Conservation (phyloP, 2,888 invertebrate species). For the Euphydryas editha region DNA sequence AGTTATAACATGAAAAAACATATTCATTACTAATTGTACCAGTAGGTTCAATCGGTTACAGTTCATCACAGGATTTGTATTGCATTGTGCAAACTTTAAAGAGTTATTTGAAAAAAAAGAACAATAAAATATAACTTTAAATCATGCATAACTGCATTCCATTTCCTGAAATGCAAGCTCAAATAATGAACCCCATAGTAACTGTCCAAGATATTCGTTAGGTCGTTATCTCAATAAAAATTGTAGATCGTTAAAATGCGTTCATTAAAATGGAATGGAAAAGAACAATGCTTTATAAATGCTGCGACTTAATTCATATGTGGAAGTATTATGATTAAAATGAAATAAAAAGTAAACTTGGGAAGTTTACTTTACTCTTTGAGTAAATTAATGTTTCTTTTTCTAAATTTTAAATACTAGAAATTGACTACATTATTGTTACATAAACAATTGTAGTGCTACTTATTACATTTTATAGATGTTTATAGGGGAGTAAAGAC, state of each 20-base stretch:
- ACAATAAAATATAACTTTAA: slow-evolving; percentile 4
- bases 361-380: neutral
- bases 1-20: no score
- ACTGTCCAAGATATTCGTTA: slow-evolving; percentile 18
- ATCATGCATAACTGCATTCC: neutral
- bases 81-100: no score
- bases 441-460: no score
- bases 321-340: slow-evolving; percentile 14
- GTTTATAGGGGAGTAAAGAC: no score
- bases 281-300: slow-evolving; percentile 29
- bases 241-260: slow-evolving; percentile 34
- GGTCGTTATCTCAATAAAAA: slow-evolving; percentile 30
- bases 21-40: no score
- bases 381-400: neutral
- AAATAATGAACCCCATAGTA: slow-evolving; percentile 26
- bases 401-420: no score
- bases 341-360: neutral
- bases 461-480: no score
- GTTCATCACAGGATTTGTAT: no score
- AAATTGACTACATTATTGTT: no score
- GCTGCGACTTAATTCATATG: slow-evolving; percentile 15
- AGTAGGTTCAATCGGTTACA: no score
- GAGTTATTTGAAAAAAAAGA: neutral
- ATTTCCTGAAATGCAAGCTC: slow-evolving; percentile 12
- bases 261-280: slow-evolving; percentile 38